phyloP scores from a whole-genome alignment of 2,888 invertebrate species.

The Sarcophaga rosellei region DNA sequence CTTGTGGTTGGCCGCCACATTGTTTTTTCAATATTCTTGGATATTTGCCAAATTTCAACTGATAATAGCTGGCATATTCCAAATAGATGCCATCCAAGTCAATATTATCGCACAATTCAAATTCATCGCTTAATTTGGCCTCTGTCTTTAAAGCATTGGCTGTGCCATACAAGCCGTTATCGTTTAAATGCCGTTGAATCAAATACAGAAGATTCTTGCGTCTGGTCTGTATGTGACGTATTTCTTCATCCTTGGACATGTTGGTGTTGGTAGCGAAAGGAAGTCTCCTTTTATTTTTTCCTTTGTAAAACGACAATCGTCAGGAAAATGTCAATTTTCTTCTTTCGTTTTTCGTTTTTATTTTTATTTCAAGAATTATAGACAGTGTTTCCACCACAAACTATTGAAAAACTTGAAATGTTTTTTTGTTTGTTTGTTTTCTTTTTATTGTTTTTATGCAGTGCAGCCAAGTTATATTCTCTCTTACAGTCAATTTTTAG shows the following conservation, averaged over 20 bases:
- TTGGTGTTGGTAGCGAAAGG: not conserved
- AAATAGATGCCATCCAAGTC: conserved; percentile 93
- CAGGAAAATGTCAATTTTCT: conserved; percentile 1
- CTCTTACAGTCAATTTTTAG: not conserved
- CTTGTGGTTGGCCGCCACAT: conserved; percentile 18
- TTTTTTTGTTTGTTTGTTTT: not conserved
- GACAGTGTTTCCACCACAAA: conserved; percentile 25
- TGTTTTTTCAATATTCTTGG: conserved; percentile 88
- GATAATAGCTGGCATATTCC: conserved; percentile 94
- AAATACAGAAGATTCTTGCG: conserved; percentile 84
- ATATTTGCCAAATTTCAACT: conserved; percentile 91
- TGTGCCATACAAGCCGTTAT: conserved; percentile 85
- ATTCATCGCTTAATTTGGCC: conserved; percentile 86
- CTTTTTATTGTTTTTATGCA: not conserved
- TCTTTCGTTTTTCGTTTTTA: conserved; percentile 2
- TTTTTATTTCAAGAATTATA: conserved; percentile 10
- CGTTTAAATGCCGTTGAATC: conserved; percentile 86
- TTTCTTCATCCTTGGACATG: conserved; percentile 75
- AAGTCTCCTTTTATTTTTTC: conserved; percentile 18
- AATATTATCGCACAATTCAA: conserved; percentile 93
- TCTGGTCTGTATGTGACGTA: conserved; percentile 77
- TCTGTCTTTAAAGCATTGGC: conserved; percentile 87
- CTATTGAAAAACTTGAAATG: not conserved
- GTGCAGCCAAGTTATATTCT: not conserved
- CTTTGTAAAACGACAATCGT: not conserved